A percentile compares a stretch with the other conserved stretches of the same genome.
These are phyloP conservation scores for Clarias batrachus DNA, from an alignment of 2,113 vertebrate genomes.

Conservation along the genomic window DNA sequence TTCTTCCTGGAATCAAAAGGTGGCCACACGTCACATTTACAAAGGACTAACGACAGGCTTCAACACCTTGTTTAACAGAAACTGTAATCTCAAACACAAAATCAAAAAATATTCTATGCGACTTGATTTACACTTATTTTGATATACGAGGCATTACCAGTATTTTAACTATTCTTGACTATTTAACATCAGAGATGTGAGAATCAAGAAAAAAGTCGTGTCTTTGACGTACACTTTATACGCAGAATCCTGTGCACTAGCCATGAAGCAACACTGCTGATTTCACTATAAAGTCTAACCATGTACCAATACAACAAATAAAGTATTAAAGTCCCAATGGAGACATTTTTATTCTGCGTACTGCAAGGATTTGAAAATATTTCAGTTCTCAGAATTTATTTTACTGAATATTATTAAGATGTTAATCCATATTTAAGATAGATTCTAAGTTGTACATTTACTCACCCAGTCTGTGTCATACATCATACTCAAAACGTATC, in stretches of 20 bases:
- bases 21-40: slow-evolving; percentile 5
- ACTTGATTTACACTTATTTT: neutral
- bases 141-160: neutral
- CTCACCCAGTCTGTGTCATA: neutral
- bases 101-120: neutral
- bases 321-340: neutral
- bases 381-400: neutral
- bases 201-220: neutral
- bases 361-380: neutral
- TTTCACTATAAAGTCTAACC: neutral
- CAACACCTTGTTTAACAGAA: neutral
- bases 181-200: neutral
- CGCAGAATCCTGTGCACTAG: neutral
- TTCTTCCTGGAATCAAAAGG: slow-evolving; percentile 42
- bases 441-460: neutral
- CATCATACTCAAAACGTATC: neutral
- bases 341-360: neutral
- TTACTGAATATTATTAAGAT: neutral
- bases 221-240: neutral
- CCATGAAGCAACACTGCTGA: neutral
- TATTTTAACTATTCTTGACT: neutral
- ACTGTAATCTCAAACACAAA: neutral
- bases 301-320: neutral
- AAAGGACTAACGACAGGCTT: neutral
- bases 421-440: neutral